A percentile compares a stretch with the other conserved stretches of the same genome.
Conservation (phyloP, 2,113 vertebrate genomes). For the Sclerurus mexicanus region DNA sequence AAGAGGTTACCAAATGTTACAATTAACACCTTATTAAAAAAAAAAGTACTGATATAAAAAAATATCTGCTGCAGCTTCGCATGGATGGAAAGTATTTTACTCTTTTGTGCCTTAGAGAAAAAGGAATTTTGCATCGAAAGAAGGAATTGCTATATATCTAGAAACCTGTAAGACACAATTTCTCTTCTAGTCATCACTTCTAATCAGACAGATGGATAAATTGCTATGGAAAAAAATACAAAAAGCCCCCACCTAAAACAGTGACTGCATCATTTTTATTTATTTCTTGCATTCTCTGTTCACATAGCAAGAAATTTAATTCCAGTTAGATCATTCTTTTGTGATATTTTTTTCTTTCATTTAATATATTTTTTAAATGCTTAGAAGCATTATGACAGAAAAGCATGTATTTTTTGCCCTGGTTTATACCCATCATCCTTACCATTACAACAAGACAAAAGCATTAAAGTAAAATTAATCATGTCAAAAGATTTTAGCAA, state of each 20-base stretch:
- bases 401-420: conserved; percentile 76
- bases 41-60: background rate
- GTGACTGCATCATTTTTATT: conserved; percentile 71
- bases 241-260: conserved; percentile 65
- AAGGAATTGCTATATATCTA: background rate
- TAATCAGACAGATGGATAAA: conserved; percentile 75
- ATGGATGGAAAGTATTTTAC: background rate
- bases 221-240: conserved; percentile 49
- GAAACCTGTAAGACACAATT: conserved; percentile 42
- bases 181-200: conserved; percentile 56
- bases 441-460: conserved; percentile 86
- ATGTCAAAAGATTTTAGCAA: conserved; percentile 94
- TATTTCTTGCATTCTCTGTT: conserved; percentile 76
- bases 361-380: conserved; percentile 78
- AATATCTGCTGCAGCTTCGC: background rate
- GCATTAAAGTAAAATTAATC: conserved; percentile 96
- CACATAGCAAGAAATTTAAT: conserved; percentile 81
- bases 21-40: background rate
- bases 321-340: conserved; percentile 73
- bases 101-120: background rate
- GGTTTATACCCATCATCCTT: conserved; percentile 81
- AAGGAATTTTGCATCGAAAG: conserved; percentile 9
- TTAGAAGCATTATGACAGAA: conserved; percentile 76
- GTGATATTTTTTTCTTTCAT: conserved; percentile 75
- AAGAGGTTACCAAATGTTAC: background rate